These are phyloP conservation scores for Toxostoma redivivum DNA, from an alignment of 2,113 vertebrate genomes.

Conservation along the genomic window DNA sequence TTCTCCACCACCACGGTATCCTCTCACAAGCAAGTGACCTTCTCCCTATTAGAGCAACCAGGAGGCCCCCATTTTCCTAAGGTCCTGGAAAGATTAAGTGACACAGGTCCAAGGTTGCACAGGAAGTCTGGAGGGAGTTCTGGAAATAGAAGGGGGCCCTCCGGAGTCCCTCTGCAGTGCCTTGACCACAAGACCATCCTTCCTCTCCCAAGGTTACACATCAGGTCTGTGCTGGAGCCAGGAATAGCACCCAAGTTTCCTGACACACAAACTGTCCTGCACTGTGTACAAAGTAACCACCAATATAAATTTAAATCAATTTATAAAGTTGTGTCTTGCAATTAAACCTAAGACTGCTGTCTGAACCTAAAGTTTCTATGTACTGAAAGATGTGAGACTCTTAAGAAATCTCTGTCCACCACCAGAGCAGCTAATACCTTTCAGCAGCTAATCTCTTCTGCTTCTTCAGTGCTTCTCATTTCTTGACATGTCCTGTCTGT, in stretches of 20 bases:
- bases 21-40: constrained; percentile 19
- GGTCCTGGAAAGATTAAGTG: constrained; percentile 49
- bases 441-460: not conserved
- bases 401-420: not conserved
- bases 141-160: constrained; percentile 56
- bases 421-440: not conserved
- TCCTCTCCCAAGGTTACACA: constrained; percentile 45
- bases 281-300: not conserved
- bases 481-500: not conserved
- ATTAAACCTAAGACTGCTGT: not conserved
- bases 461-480: not conserved
- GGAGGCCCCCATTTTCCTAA: constrained; percentile 37
- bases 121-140: constrained; percentile 58
- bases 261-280: not conserved
- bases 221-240: constrained; percentile 10
- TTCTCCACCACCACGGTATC: not conserved
- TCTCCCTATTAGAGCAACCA: not conserved
- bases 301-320: not conserved
- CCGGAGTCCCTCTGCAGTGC: not conserved
- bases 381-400: not conserved
- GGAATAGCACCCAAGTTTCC: constrained; percentile 54
- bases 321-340: not conserved
- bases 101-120: constrained; percentile 50
- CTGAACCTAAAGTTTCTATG: not conserved
- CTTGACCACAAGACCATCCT: constrained; percentile 52